Conservation (phyloP, 2,888 invertebrate genomes). For the Xanthorhoe designata region DNA sequence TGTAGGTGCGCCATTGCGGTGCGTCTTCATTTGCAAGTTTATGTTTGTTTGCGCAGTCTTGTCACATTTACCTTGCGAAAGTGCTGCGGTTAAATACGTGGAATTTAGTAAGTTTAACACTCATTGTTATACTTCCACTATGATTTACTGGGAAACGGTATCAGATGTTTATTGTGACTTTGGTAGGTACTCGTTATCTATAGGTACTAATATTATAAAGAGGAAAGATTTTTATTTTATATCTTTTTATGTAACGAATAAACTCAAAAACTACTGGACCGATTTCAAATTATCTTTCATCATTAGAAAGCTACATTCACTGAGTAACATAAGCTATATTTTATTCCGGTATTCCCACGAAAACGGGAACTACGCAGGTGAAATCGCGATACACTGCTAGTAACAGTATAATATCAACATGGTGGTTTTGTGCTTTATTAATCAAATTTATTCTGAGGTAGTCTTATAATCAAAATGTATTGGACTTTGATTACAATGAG, state of each 20-base stretch:
- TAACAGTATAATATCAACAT: not conserved
- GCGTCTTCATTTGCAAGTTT: slow-evolving; percentile 76
- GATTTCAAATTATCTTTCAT: too few species aligned
- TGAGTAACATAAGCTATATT: too few species aligned
- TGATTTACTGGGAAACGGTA: not conserved
- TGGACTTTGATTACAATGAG: slow-evolving; percentile 50
- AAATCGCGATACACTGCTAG: too few species aligned
- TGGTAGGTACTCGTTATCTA: too few species aligned
- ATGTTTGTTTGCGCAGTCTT: slow-evolving; percentile 63
- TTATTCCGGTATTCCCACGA: too few species aligned
- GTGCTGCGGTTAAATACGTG: slow-evolving; percentile 43
- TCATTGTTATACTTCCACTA: slow-evolving; percentile 36
- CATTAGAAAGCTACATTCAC: too few species aligned
- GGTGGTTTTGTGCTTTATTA: not conserved
- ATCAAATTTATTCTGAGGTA: too few species aligned
- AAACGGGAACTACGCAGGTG: too few species aligned
- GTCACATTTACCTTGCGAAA: slow-evolving; percentile 55
- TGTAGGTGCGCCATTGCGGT: slow-evolving; percentile 65
- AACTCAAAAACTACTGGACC: too few species aligned
- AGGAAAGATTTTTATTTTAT: too few species aligned
- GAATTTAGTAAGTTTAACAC: slow-evolving; percentile 30
- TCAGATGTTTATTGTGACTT: not conserved
- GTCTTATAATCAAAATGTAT: not conserved
- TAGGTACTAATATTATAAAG: too few species aligned
- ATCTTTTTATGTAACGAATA: too few species aligned